Evolutionary conservation across 2,888 invertebrate species (phyloP).

Genomic region (Nephrotoma guestfalica): DNA sequence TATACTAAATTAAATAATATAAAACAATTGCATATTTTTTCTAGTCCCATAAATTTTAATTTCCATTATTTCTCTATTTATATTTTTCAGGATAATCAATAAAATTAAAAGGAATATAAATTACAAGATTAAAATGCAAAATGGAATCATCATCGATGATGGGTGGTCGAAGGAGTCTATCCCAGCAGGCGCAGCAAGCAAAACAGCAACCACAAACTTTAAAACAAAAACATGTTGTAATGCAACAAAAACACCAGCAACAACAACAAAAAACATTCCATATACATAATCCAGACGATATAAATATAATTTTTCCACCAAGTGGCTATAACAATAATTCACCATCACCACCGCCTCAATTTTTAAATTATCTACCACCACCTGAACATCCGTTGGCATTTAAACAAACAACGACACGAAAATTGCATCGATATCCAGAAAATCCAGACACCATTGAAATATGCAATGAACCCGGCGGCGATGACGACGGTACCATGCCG

Average conservation of each 20-base stretch:
- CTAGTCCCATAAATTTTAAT: neutral
- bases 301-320: neutral
- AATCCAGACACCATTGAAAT: slow-evolving; percentile 31
- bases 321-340: slow-evolving; percentile 10
- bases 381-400: slow-evolving; percentile 45
- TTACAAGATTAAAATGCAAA: slow-evolving; percentile 3
- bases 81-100: neutral
- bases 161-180: slow-evolving; percentile 4
- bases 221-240: slow-evolving; percentile 13
- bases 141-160: slow-evolving; percentile 5
- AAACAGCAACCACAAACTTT: slow-evolving; percentile 12
- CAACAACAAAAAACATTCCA: slow-evolving; percentile 9
- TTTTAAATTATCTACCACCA: slow-evolving; percentile 59
- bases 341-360: slow-evolving; percentile 19
- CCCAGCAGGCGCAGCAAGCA: slow-evolving; percentile 15
- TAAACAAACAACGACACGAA: slow-evolving; percentile 13
- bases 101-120: neutral
- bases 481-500: neutral
- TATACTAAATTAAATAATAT: too few relatives aligned
- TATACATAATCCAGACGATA: slow-evolving; percentile 1
- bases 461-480: slow-evolving; percentile 17
- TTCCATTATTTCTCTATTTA: neutral
- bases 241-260: slow-evolving; percentile 11
- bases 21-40: neutral
- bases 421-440: slow-evolving; percentile 22